phyloP scores from a whole-genome alignment of 2,888 invertebrate genomes.

The Nematopogon swammerdamellus region DNA sequence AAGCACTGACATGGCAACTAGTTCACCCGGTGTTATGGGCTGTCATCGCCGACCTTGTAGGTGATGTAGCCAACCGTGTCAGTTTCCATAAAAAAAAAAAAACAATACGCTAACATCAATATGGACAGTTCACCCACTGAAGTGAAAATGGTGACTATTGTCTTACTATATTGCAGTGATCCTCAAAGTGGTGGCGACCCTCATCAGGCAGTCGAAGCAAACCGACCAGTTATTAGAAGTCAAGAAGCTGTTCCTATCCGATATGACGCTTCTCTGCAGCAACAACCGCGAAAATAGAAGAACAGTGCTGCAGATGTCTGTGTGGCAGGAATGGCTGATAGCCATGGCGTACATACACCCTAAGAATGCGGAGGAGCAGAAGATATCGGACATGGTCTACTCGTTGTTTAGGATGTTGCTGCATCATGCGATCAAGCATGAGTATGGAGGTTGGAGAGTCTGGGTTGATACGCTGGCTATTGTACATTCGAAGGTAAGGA shows the following conservation, averaged over 20 bases:
- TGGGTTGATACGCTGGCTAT: slow-evolving; percentile 99
- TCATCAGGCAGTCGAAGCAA: slow-evolving; percentile 95
- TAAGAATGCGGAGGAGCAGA: slow-evolving; percentile 90
- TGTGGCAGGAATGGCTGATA: slow-evolving; percentile 99
- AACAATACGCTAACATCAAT: too few species aligned
- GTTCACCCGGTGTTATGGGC: too few species aligned
- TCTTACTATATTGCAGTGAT: slow-evolving; percentile 69
- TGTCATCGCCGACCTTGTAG: too few species aligned
- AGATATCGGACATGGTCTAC: slow-evolving; percentile 97
- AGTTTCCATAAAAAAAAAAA: too few species aligned
- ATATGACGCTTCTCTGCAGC: slow-evolving; percentile 97
- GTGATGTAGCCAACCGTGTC: too few species aligned
- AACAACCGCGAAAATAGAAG: slow-evolving; percentile 96
- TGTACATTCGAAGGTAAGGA: slow-evolving; percentile 91
- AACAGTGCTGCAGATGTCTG: slow-evolving; percentile 99
- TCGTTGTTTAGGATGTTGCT: slow-evolving; percentile 95
- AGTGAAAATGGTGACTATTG: too few species aligned
- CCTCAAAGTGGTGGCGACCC: slow-evolving; percentile 95
- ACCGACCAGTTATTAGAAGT: slow-evolving; percentile 88
- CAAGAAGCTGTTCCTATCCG: slow-evolving; percentile 94
- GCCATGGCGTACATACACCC: slow-evolving; percentile 98
- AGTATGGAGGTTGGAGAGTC: slow-evolving; percentile 99
- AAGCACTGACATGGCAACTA: too few species aligned
- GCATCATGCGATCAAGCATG: slow-evolving; percentile 98
- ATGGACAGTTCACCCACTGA: too few species aligned